Evolutionary conservation across 2,113 vertebrate species (phyloP), one percentile per base, ranked within the genome.

Genomic region (Sclerurus mexicanus): DNA sequence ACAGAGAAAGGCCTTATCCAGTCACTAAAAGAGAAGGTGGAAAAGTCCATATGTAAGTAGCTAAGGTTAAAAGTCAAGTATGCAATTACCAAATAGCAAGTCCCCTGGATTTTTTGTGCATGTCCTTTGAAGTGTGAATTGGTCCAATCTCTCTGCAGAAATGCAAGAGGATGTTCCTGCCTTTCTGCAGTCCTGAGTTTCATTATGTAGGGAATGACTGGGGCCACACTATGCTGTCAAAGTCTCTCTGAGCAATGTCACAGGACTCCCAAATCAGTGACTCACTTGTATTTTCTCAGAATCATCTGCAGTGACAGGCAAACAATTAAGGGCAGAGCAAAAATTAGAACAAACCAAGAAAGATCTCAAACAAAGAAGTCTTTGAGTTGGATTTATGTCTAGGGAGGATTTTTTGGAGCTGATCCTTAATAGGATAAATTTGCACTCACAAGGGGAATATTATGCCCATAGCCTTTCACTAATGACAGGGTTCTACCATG

Each of bases 11-110:
- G 68, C 49, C 84, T 96, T n/a, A 96, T 99, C 95, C 97, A 97
- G 82, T 93, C 95, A 12, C 96, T 99, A 86, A 98, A 98, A 60
- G 98, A 99, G 39, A 98, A 98, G 84, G 98, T 99, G 97, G 99
- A 99, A 81, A 98, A 96, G 33, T 98, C 99, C 16, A 98, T 99
- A 93, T 83, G 98, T 99, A 98, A 99, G 99, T 97, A 86, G 27
- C 58, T 50, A 67, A 60, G 58, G 37, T 50, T 60, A 76, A 47
- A 91, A 89, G 37, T 92, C 62, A 86, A 80, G 31, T 7, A 22
- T 33, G 35, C 35, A 12, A 42, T 62, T 79, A 82, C 62, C 39
- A 69, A 10, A 21, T 72, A 56, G 27, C 7, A 83, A 73, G 42
- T n/a, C 76, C 27, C 0, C 0, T 9, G 19, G 42, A 10, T 18